Conservation (phyloP, 1,140 invertebrate species). For the Lasioglossum albipes region DNA sequence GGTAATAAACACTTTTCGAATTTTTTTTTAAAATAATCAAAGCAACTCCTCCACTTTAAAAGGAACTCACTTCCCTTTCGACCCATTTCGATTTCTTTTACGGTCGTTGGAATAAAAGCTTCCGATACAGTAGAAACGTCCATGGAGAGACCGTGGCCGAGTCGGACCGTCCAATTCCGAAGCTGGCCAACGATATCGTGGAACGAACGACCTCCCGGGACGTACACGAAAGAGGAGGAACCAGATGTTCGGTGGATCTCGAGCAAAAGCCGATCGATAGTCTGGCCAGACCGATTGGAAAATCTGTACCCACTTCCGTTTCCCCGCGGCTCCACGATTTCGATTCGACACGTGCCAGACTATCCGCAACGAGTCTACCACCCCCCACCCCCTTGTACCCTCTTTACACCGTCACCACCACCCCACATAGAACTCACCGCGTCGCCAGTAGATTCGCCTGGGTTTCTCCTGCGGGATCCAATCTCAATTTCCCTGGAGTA, state of each 20-base stretch:
- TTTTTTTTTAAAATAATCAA: too few species aligned
- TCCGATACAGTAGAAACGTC: background rate
- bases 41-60: too few species aligned
- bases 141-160: background rate
- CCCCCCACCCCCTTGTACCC: background rate
- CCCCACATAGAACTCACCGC: background rate
- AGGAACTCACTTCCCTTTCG: too few species aligned
- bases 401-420: background rate
- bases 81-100: too few species aligned
- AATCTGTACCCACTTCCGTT: conserved; percentile 4
- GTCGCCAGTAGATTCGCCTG: conserved; percentile 25
- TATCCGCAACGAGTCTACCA: conserved; percentile 15
- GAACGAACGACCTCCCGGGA: background rate
- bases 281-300: conserved; percentile 1
- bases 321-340: conserved; percentile 12
- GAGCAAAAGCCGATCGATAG: conserved; percentile 4
- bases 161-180: background rate
- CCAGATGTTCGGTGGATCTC: conserved; percentile 11
- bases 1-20: too few species aligned
- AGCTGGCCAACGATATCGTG: background rate
- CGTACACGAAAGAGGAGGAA: conserved; percentile 53
- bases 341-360: conserved; percentile 48
- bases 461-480: conserved; percentile 52
- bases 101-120: too few species aligned
- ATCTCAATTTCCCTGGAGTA: conserved; percentile 68